Percentiles rank a stretch among this genome's conserved stretches.
These are phyloP conservation scores for Dallia pectoralis DNA, from an alignment of 2,797 vertebrate species.

Conservation along the genomic window DNA sequence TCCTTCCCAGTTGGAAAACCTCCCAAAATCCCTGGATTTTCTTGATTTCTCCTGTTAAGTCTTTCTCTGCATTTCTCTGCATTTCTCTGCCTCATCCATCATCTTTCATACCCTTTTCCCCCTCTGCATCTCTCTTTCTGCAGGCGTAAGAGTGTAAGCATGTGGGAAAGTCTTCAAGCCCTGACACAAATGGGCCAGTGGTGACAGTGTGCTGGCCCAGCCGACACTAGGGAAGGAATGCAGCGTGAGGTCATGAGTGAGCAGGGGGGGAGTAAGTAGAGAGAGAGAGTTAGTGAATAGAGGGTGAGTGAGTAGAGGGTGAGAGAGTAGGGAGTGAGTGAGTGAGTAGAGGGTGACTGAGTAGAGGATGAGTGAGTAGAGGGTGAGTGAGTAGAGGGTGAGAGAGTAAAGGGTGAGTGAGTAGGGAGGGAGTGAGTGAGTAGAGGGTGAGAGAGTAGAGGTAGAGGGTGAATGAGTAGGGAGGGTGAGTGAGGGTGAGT, in stretches of 20 bases:
- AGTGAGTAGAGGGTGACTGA: too few relatives aligned
- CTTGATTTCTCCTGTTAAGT: background rate
- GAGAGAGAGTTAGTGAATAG: background rate
- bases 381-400: too few relatives aligned
- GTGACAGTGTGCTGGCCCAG: slow-evolving; percentile 38
- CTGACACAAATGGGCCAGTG: slow-evolving; percentile 34
- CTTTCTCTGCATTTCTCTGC: background rate
- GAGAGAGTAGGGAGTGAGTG: too few relatives aligned
- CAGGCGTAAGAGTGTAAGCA: slow-evolving; percentile 12
- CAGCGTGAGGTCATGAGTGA: slow-evolving; percentile 28
- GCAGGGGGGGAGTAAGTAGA: slow-evolving; percentile 33
- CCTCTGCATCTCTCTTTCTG: slow-evolving; percentile 22
- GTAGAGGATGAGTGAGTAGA: too few relatives aligned
- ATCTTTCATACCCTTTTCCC: background rate
- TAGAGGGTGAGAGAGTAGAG: too few relatives aligned
- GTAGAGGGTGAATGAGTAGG: too few relatives aligned
- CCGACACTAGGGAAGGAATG: slow-evolving; percentile 55
- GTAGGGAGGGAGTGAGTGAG: too few relatives aligned
- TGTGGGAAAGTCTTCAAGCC: slow-evolving; percentile 24
- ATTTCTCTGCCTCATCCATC: background rate
- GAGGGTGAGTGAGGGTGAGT: too few relatives aligned
- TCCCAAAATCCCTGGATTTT: too few relatives aligned
- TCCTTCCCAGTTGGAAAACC: too few relatives aligned
- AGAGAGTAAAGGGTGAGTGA: too few relatives aligned
- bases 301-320: background rate